These are phyloP conservation scores for Apodemia zela DNA, from an alignment of 2,888 invertebrate species.

Conservation along the genomic window DNA sequence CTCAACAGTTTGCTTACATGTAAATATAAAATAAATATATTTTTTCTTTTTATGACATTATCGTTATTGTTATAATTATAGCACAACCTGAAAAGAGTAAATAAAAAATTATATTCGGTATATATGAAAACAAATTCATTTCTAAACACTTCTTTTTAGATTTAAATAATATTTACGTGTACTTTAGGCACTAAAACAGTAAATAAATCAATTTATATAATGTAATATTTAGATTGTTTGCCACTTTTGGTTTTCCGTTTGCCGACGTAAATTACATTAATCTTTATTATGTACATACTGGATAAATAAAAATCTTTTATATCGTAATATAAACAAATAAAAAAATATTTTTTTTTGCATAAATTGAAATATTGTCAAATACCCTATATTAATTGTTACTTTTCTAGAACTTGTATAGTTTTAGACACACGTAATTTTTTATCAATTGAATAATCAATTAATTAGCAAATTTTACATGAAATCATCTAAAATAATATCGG, in stretches of 20 bases:
- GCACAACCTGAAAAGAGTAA: background rate
- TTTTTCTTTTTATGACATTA: background rate
- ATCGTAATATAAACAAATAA: background rate
- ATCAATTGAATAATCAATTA: background rate
- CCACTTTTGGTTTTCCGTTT: background rate
- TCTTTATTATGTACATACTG: too few relatives aligned
- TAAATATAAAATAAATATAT: conserved; percentile 4
- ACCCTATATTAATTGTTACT: background rate
- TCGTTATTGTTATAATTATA: background rate
- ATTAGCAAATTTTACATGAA: background rate
- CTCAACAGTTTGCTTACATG: background rate
- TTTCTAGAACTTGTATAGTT: background rate
- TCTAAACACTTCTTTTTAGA: too few relatives aligned
- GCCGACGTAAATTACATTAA: too few relatives aligned
- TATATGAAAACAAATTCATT: background rate
- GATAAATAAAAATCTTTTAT: background rate
- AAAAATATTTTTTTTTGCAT: background rate
- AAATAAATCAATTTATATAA: background rate
- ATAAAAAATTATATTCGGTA: background rate
- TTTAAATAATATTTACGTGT: background rate
- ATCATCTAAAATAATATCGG: background rate
- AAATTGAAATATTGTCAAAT: conserved; percentile 6
- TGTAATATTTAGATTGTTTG: background rate
- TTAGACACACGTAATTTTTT: background rate
- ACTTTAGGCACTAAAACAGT: background rate